Evolutionary conservation across 2,113 vertebrate species (phyloP), one percentile per base, ranked within the genome.

Genomic region (Onychostruthus taczanowskii): DNA sequence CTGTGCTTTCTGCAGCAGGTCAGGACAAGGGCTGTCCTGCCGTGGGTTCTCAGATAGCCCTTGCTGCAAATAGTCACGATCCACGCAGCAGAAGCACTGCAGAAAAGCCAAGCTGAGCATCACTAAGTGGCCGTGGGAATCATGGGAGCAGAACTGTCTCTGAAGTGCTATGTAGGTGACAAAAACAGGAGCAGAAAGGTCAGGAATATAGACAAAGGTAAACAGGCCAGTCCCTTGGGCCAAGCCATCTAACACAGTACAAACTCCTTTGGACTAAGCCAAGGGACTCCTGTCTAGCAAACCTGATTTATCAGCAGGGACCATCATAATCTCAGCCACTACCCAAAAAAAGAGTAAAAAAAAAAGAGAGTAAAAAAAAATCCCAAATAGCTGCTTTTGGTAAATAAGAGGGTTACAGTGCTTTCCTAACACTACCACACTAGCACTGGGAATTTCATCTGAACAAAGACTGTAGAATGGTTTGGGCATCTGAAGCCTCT

Each of bases 11-110:
- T n/a, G 69, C 33, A 56, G 33, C 52, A 64, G 56, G 20, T 41
- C 19, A 50, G 43, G 79, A 6, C 27, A 59, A 59, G 31, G 59
- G 6, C 55, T 86, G 12, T 52, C 16, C 73, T 81, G 56, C 27
- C 0, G 0, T 9, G 55, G 35, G 68, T n/a, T 61, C 47, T 64
- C 47, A 43, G 21, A n/a, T 1, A 2, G 19, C 53, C 30, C n/a
- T 3, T 61, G 27, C 33, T 82, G 27, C 19, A 3, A 69, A 35
- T 5, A 56, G 58, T 50, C 58, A 16, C 27, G 30, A 4, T 20
- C 24, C 0, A 0, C 15, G 47, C 11, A 33, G 66, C 24, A 73
- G 39, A 78, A 81, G 35, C 39, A 43, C 63, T 58, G 62, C 24
- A 28, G 44, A 58, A 82, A 61, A 90, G 35, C 41, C 52, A 84